These are phyloP conservation scores for Noctua comes DNA, from an alignment of 2,888 invertebrate species.

Conservation along the genomic window DNA sequence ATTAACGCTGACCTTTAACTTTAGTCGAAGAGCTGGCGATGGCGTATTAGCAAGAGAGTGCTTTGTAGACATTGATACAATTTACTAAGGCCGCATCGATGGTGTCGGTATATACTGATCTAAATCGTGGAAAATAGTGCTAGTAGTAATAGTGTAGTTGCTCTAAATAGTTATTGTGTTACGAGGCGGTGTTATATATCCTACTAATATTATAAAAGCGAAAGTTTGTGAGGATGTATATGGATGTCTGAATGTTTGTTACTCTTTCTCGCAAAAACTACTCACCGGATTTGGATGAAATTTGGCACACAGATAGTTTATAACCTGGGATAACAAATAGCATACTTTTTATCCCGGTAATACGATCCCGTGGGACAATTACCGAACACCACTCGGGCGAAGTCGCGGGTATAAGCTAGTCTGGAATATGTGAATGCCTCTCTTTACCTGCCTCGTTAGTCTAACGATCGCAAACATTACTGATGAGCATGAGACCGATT, in stretches of 20 bases:
- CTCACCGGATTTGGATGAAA: too few species aligned
- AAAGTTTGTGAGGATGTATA: too few species aligned
- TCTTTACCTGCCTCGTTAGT: neutral
- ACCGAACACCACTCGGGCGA: too few species aligned
- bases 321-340: too few species aligned
- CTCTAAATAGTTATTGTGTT: neutral
- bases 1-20: neutral
- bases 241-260: too few species aligned
- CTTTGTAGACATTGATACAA: neutral
- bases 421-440: neutral
- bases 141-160: neutral
- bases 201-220: too few species aligned
- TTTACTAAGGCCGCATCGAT: neutral
- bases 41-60: neutral
- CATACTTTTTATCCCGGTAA: too few species aligned
- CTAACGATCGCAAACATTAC: neutral
- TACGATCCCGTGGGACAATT: too few species aligned
- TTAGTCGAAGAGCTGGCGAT: neutral
- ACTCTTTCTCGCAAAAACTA: too few species aligned
- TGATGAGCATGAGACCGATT: neutral
- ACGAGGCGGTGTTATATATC: too few species aligned
- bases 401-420: too few species aligned
- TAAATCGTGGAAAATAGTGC: neutral
- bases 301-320: too few species aligned
- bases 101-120: neutral